Evolutionary conservation across 1,140 invertebrate species (phyloP).

Genomic region (Bicyclus anynana): DNA sequence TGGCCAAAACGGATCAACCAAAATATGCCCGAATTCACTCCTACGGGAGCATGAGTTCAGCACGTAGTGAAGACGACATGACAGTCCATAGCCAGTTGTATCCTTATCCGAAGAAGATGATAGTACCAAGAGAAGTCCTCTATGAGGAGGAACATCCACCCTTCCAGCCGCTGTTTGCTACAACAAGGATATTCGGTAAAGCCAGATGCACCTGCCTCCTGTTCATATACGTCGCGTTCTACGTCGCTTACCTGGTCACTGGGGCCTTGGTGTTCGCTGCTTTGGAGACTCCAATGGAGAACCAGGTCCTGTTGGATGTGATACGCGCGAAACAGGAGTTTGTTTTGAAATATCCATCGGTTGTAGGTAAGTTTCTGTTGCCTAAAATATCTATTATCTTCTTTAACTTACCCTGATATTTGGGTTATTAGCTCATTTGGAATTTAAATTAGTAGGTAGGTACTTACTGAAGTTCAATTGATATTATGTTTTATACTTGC

Average conservation of each 20-base stretch:
- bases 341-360: conserved; percentile 73
- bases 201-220: conserved; percentile 72
- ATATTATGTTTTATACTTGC: too few species aligned
- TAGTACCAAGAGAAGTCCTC: conserved; percentile 52
- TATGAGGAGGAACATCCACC: conserved; percentile 67
- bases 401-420: too few species aligned
- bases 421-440: too few species aligned
- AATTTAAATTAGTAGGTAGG: too few species aligned
- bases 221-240: conserved; percentile 80
- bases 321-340: conserved; percentile 78
- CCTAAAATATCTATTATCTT: neutral
- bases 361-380: conserved; percentile 68
- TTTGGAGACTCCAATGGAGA: conserved; percentile 84
- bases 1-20: conserved; percentile 36
- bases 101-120: conserved; percentile 63
- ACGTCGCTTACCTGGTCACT: conserved; percentile 83
- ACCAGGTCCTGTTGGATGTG: conserved; percentile 75
- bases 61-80: conserved; percentile 66
- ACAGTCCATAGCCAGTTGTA: conserved; percentile 64
- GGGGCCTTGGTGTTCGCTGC: conserved; percentile 87
- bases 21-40: conserved; percentile 61
- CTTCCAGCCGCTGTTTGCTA: conserved; percentile 55
- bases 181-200: conserved; percentile 60
- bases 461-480: too few species aligned
- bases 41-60: conserved; percentile 66